Evolutionary conservation across 2,113 vertebrate genomes (phyloP).

Genomic region (Tragelaphus imberbis): DNA sequence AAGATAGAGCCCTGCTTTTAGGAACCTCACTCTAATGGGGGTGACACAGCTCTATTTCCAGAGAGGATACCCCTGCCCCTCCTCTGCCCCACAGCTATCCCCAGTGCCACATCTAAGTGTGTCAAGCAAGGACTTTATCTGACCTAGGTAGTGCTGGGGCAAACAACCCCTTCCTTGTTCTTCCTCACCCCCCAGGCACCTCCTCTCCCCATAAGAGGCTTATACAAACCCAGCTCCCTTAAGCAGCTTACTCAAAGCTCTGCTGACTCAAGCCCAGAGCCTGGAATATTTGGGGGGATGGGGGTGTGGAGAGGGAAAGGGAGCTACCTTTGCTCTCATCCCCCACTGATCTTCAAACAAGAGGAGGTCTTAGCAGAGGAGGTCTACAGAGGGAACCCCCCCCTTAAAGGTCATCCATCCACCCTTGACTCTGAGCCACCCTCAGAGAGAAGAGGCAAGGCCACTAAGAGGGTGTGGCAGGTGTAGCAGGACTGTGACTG

Average conservation of each 20-base stretch:
- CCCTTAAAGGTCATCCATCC: conserved; percentile 8
- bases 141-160: not conserved
- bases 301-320: not conserved
- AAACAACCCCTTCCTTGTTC: not conserved
- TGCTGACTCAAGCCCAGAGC: conserved; percentile 49
- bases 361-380: conserved; percentile 28
- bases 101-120: not conserved
- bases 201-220: conserved; percentile 37
- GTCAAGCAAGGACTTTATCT: not conserved
- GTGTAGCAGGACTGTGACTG: not conserved
- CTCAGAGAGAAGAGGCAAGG: not conserved
- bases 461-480: not conserved
- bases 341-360: conserved; percentile 19
- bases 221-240: conserved; percentile 39
- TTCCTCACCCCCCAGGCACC: not conserved
- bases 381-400: not conserved
- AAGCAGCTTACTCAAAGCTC: conserved; percentile 69
- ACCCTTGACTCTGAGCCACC: not conserved
- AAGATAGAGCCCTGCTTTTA: not conserved
- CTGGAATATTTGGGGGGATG: not conserved
- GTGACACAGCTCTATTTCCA: not conserved
- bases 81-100: not conserved
- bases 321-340: not conserved
- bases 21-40: not conserved
- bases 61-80: not conserved